These are phyloP conservation scores for Ceryle rudis DNA, from an alignment of 2,797 vertebrate species.

Conservation along the genomic window DNA sequence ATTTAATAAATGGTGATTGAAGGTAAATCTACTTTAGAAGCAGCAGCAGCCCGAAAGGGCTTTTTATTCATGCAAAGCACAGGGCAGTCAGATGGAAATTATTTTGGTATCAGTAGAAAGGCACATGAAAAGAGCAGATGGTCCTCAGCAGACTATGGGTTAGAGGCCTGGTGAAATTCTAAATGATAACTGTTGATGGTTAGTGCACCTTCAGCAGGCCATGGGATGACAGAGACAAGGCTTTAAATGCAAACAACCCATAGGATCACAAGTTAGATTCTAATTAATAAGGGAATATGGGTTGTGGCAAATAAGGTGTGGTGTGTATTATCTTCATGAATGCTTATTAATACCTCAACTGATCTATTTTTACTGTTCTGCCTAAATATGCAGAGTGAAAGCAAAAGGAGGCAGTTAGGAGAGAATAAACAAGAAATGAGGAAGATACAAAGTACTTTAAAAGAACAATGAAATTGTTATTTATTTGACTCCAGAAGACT, in stretches of 20 bases:
- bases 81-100: constrained; percentile 75
- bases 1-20: constrained; percentile 99
- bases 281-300: not conserved
- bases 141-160: not conserved
- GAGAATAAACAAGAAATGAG: not conserved
- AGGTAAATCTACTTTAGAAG: constrained; percentile 96
- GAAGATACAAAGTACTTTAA: not conserved
- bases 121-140: constrained; percentile 49
- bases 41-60: constrained; percentile 80
- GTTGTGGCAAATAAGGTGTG: not conserved
- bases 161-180: constrained; percentile 30
- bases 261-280: not conserved
- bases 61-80: constrained; percentile 77
- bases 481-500: not conserved
- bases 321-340: not conserved
- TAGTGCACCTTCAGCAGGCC: not conserved
- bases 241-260: not conserved
- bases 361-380: not conserved
- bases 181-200: not conserved
- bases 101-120: constrained; percentile 63
- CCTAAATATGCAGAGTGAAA: not conserved
- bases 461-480: not conserved
- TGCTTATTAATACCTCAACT: not conserved
- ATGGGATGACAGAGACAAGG: not conserved
- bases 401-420: not conserved